A percentile compares a stretch with the other conserved stretches of the same genome.
These are phyloP conservation scores for Rana temporaria DNA, from an alignment of 2,113 vertebrate genomes.

Conservation along the genomic window DNA sequence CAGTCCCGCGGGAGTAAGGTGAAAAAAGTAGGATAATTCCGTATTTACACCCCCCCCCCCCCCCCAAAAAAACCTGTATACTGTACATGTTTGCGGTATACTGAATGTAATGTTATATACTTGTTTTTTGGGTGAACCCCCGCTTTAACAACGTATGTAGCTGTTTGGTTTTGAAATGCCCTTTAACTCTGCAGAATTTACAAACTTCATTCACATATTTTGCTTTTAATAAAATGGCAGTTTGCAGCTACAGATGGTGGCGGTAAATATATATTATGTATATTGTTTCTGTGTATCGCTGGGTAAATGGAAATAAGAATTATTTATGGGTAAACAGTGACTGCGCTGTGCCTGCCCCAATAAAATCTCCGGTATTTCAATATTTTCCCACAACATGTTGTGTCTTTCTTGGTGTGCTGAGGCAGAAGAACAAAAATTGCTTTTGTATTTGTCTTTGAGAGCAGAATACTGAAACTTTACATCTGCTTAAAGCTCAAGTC, in stretches of 20 bases:
- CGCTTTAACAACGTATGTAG: too few relatives aligned
- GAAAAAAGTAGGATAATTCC: too few relatives aligned
- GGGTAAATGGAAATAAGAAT: background rate
- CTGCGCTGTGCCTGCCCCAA: background rate
- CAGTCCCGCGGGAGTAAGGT: too few relatives aligned
- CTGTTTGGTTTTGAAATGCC: too few relatives aligned
- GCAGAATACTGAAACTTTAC: background rate
- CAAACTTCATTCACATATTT: background rate
- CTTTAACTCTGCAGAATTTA: too few relatives aligned
- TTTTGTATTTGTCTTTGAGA: background rate
- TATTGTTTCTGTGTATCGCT: background rate
- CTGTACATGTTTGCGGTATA: too few relatives aligned
- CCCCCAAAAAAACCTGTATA: too few relatives aligned
- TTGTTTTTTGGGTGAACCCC: too few relatives aligned
- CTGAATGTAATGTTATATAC: too few relatives aligned
- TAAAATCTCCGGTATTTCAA: background rate
- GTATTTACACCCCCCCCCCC: too few relatives aligned
- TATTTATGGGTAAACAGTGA: conserved; percentile 31
- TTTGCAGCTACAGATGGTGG: conserved; percentile 23
- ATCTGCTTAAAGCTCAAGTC: background rate
- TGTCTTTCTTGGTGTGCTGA: too few relatives aligned
- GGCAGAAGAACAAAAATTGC: background rate
- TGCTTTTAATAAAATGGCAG: conserved; percentile 9
- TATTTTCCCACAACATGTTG: background rate
- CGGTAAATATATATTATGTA: conserved; percentile 28